Evolutionary conservation across 1,140 invertebrate genomes (phyloP).

Genomic region (Adelges cooleyi): DNA sequence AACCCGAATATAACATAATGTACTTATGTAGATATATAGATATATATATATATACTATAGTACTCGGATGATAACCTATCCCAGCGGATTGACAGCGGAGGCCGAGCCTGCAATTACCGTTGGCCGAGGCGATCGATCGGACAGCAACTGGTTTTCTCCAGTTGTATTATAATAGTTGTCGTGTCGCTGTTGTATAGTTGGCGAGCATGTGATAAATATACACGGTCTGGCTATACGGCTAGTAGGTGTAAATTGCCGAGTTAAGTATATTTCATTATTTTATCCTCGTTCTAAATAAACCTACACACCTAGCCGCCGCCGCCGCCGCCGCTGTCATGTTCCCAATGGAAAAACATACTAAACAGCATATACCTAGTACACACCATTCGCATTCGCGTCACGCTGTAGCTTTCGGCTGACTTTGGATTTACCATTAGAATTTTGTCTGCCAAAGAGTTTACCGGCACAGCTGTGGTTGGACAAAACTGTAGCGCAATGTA

Average conservation of each 20-base stretch:
- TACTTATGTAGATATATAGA: too few species aligned
- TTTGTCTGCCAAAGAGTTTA: neutral
- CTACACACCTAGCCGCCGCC: neutral
- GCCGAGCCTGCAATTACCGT: neutral
- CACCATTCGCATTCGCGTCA: too few species aligned
- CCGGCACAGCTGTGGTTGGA: neutral
- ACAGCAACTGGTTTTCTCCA: conserved; percentile 4
- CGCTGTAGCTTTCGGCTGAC: too few species aligned
- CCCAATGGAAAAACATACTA: too few species aligned
- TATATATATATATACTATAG: too few species aligned
- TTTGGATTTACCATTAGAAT: too few species aligned
- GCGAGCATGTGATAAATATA: neutral
- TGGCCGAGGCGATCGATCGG: neutral
- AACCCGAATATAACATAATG: neutral
- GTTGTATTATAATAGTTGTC: neutral
- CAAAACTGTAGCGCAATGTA: neutral
- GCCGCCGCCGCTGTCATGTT: too few species aligned
- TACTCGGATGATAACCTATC: neutral
- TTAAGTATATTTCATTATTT: neutral
- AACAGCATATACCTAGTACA: too few species aligned
- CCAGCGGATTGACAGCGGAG: neutral
- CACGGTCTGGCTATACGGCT: too few species aligned
- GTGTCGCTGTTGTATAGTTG: too few species aligned
- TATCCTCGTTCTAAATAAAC: conserved; percentile 8
- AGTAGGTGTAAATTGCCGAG: conserved; percentile 13